Evolutionary conservation across 2,888 invertebrate species (phyloP), one percentile per base, ranked within the genome.

Genomic region (Plagiodera versicolora): DNA sequence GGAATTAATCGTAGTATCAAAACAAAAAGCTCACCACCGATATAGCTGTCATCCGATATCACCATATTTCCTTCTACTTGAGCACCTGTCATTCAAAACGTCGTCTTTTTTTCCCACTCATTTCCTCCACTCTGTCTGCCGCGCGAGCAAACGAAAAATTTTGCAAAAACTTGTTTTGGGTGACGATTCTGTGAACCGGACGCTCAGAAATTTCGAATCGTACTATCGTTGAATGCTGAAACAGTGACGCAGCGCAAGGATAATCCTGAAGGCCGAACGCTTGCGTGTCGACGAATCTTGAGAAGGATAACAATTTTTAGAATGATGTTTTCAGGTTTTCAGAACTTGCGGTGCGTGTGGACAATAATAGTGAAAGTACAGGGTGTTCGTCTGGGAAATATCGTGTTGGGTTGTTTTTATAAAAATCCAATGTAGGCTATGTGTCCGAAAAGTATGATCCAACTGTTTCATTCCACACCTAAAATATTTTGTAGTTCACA

Each of bases 251-350:
- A 47, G 65, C 65, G 63, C 65, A 59, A 56, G 64, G 45, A 52
- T 61, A 46, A 48, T 65, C 61, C 63, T 62, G 64, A 47, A 54
- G 60, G 59, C 65, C 64, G 65, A 62, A 69, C 70, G 69, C 70
- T 68, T 70, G 72, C 68, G 71, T 70, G 65, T 68, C 65, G 66
- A 61, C 63, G 61, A 52, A 57, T 61, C 67, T 63, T 68, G 63
- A 65, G 60, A 65, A 65, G 65, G 66, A 64, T 53, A 49, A 54
- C 64, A 53, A 44, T 44, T 44, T 19, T 57, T 47, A 47, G 39
- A 35, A 60, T 48, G 6, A 24, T 24, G 17, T 51, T 51, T 30
- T 45, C 52, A 11, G 32, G 19, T 35, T 16, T 11, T 17, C 50
- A 20, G 30, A 28, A 50, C 50, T 4, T 28, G 28, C 28, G 4